These are phyloP conservation scores for Bos taurus DNA, from an alignment of 2,113 vertebrate species.

Conservation along the genomic window DNA sequence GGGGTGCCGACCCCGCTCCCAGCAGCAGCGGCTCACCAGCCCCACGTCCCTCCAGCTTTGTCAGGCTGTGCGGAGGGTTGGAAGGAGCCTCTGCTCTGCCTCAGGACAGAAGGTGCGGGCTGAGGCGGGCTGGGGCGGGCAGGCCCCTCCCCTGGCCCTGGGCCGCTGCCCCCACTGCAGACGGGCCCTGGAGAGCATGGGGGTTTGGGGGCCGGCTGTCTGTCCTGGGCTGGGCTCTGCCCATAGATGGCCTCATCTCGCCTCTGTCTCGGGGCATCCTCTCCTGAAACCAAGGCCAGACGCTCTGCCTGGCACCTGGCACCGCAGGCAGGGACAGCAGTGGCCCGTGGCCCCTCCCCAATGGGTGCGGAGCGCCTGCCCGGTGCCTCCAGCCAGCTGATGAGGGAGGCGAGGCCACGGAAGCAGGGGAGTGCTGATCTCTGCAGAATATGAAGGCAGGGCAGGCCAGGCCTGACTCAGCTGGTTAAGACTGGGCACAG, in stretches of 20 bases:
- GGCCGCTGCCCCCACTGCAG: fast-evolving
- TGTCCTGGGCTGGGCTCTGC: not conserved
- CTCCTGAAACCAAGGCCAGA: not conserved
- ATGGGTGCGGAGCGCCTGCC: fast-evolving
- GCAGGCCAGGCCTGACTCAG: too few relatives aligned
- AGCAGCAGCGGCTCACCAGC: not conserved
- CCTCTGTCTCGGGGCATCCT: not conserved
- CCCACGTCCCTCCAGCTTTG: not conserved
- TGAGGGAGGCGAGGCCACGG: not conserved
- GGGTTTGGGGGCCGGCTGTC: not conserved
- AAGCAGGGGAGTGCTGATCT: fast-evolving
- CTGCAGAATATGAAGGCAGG: fast-evolving
- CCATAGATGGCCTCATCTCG: not conserved
- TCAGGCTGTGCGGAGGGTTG: not conserved
- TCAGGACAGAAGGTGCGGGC: not conserved
- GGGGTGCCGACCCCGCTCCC: not conserved
- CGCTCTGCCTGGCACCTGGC: fast-evolving
- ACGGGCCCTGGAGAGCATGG: fast-evolving
- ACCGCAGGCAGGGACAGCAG: fast-evolving
- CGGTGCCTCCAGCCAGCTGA: fast-evolving
- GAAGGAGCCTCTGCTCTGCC: not conserved
- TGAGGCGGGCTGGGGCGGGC: not conserved
- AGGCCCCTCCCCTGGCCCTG: not conserved
- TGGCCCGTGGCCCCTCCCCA: fast-evolving
- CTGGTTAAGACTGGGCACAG: not conserved